phyloP scores from a whole-genome alignment of 1,140 invertebrate genomes.

The Heterodera schachtii region DNA sequence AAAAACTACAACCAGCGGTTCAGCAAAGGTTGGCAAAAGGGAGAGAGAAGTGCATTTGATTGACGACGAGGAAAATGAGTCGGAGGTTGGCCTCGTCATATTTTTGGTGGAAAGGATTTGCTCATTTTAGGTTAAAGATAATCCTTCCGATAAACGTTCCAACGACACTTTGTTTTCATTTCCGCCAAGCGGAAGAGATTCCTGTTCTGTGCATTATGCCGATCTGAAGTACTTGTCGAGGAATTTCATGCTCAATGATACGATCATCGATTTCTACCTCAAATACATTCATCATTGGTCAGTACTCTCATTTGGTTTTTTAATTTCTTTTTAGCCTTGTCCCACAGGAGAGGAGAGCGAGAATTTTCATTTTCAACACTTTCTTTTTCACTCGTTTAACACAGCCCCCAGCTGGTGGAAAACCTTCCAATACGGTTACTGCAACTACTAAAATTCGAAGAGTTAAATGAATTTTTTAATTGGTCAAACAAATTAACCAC shows the following conservation, averaged over 20 bases:
- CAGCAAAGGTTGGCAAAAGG: slow-evolving; percentile 3
- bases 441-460: slow-evolving; percentile 19
- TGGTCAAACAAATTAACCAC: not conserved
- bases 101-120: not conserved
- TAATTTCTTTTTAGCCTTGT: slow-evolving; percentile 41
- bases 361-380: slow-evolving; percentile 49
- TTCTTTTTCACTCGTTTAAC: slow-evolving; percentile 70
- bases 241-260: slow-evolving; percentile 76
- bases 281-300: slow-evolving; percentile 70
- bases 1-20: not conserved
- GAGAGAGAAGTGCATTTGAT: slow-evolving; percentile 29
- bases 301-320: slow-evolving; percentile 23
- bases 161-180: slow-evolving; percentile 42
- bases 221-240: slow-evolving; percentile 33
- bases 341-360: slow-evolving; percentile 27
- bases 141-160: slow-evolving; percentile 13
- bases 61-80: slow-evolving; percentile 29
- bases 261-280: slow-evolving; percentile 95
- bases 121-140: not conserved
- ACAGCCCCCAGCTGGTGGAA: slow-evolving; percentile 38
- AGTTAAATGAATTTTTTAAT: slow-evolving; percentile 7
- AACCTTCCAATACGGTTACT: slow-evolving; percentile 21
- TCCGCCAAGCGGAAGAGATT: slow-evolving; percentile 14
- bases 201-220: slow-evolving; percentile 33
- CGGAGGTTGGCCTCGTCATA: not conserved